Base-by-base conservation (phyloP, 2,888 invertebrate species). In the Ochlodes sylvanus region DNA sequence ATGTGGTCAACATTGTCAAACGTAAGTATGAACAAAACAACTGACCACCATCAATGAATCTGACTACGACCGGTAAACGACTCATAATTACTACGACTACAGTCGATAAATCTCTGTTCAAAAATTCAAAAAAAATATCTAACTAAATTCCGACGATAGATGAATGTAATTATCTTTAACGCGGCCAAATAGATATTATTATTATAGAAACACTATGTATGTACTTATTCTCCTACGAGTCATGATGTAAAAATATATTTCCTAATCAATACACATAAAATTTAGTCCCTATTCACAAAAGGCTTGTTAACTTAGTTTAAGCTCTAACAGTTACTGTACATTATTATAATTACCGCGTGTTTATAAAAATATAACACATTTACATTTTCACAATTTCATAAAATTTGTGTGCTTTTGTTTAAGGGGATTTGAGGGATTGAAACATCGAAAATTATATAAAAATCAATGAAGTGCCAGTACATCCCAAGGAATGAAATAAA, bases 231-330 rank as follows among this genome's bases (percentile, higher is more conserved):
- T 68, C 63, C 68, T 69, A 69, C 72, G 64, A 71, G 74, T 74
- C 75, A 74, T 73, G 71, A 75, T 77, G 75, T 78, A 81, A 76
- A 77, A 79, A 76, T 75, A 76, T 74, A 72, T 72, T 69, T 71
- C 69, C 68, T 70, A 70, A 73, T 76, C 73, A 72, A 71, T 73
- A 71, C 72, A 60, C 63, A 71, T 72, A 74, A 71, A 72, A 72
- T 70, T 63, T 71, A 56, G 17, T 58, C 41, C 52, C 58, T 73
- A 74, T 73, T 73, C 72, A 75, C 70, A 73, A 73, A 74, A 73
- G 68, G 71, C 21, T 52, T 34, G 10, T 34, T 70, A 66, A 65
- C 52, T 32, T 38, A 47, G 17, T 41, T 55, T 58, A 60, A 71
- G 54, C 58, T 61, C 62, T 58, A 44, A 63, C 50, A 34, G 21